phyloP scores from a whole-genome alignment of 2,888 invertebrate species.

The Trachelus stipa region DNA sequence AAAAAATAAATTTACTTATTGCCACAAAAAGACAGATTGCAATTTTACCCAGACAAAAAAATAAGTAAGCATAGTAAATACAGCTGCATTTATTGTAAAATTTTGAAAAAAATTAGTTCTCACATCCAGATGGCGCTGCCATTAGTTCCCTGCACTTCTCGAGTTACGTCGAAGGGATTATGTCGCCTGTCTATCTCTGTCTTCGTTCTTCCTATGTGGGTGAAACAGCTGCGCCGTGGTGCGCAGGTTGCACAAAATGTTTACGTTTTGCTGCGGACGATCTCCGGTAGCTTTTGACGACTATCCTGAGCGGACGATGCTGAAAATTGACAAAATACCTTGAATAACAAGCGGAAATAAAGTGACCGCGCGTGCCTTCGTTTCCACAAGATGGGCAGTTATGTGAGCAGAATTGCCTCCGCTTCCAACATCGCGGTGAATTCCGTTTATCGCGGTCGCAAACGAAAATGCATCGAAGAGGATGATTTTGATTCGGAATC shows the following conservation, averaged over 20 bases:
- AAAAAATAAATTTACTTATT: neutral
- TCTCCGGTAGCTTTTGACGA: conserved; percentile 25
- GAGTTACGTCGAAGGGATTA: neutral
- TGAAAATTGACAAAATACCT: conserved; percentile 32
- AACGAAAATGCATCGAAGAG: conserved; percentile 71
- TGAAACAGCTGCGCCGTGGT: conserved; percentile 35
- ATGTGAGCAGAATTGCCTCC: conserved; percentile 57
- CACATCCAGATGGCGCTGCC: neutral
- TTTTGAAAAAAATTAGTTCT: neutral
- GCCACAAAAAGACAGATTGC: neutral
- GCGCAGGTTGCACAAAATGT: conserved; percentile 32
- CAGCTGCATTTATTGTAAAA: conserved; percentile 4
- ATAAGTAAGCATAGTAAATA: neutral
- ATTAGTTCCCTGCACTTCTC: neutral
- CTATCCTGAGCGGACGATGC: conserved; percentile 21
- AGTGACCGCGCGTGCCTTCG: neutral
- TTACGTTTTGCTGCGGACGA: conserved; percentile 28
- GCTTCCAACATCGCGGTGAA: conserved; percentile 60
- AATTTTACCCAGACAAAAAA: neutral
- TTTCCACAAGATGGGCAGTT: conserved; percentile 53
- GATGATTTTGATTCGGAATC: conserved; percentile 68
- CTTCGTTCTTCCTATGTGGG: conserved; percentile 9
- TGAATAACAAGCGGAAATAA: conserved; percentile 14
- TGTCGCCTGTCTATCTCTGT: conserved; percentile 1
- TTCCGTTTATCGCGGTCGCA: conserved; percentile 64